A percentile compares a stretch with the other conserved stretches of the same genome.
phyloP scores from a whole-genome alignment of 2,888 invertebrate genomes.

The Phymatocera aterrima region DNA sequence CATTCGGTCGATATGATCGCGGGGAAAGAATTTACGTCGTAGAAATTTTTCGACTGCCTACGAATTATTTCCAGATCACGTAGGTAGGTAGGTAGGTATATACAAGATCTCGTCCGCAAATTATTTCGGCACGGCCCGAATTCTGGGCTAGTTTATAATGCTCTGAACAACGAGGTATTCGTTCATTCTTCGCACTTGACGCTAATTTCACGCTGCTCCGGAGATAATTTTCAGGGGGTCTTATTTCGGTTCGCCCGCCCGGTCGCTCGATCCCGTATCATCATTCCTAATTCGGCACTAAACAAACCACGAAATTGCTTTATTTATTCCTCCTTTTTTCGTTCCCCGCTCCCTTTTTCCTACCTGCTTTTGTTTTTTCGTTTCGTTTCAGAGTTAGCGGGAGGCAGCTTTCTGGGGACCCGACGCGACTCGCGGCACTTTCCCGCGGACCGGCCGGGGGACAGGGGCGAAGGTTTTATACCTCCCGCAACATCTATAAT shows the following conservation, averaged over 20 bases:
- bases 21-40: background rate
- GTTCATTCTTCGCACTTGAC: constrained; percentile 73
- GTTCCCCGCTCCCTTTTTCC: too few relatives aligned
- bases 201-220: constrained; percentile 75
- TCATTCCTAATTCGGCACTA: constrained; percentile 63
- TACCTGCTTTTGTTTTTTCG: constrained; percentile 43
- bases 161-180: constrained; percentile 52
- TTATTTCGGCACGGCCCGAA: too few relatives aligned
- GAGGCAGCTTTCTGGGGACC: constrained; percentile 39
- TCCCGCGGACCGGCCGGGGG: too few relatives aligned
- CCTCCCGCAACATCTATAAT: constrained; percentile 15
- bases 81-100: too few relatives aligned
- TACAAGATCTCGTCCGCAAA: too few relatives aligned
- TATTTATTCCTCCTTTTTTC: constrained; percentile 53
- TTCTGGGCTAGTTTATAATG: too few relatives aligned
- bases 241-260: background rate
- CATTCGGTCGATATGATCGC: background rate
- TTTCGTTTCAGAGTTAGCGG: constrained; percentile 26
- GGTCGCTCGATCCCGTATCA: constrained; percentile 39
- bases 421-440: constrained; percentile 27
- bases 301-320: constrained; percentile 75
- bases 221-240: constrained; percentile 55
- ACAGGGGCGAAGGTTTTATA: too few relatives aligned
- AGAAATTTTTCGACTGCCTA: too few relatives aligned
- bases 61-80: too few relatives aligned